Base-by-base conservation (phyloP, 2,797 vertebrate genomes). In the Syngnathus rostellatus region DNA sequence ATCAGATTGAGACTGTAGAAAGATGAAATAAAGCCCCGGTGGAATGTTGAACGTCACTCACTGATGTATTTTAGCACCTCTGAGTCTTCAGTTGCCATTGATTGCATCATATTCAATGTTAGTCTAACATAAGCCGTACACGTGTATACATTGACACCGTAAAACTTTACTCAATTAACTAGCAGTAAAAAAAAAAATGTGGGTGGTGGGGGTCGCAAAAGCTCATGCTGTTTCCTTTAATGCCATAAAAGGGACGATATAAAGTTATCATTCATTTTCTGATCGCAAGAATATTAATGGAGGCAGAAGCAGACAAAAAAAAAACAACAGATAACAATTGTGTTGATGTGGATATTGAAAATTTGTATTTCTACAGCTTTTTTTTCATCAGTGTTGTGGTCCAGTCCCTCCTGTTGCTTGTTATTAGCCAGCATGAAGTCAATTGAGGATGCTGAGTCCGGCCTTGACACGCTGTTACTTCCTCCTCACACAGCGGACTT, bases 381-480 rank as follows among this genome's bases (percentile, higher is more conserved):
- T 5, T n/a, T 8, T 39, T 39, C 38, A n/a, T 40, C 58, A 39
- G 39, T 60, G 38, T 41, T 45, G 12, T 17, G 37, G 40, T 54
- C 31, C 46, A 51, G n/a, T 12, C 72, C 51, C 62, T 70, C 48
- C 16, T 55, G 54, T 62, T 68, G 72, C 46, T 64, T 65, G 46
- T 73, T 78, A 67, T 82, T 83, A 78, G 80, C 83, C 71, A 70
- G 74, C 79, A 81, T 75, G 62, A 62, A 79, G 80, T 87, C 85
- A 74, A 68, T 71, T 55, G 60, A 81, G 78, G 77, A 74, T 74
- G 71, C 60, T 60, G 51, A 62, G 31, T 63, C 59, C 67, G 77
- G 77, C 80, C 79, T 82, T 85, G 78, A 83, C 74, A 74, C 73
- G 67, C 68, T 59, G 70, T 60, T 72, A 17, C 68, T 75, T 72